phyloP scores from a whole-genome alignment of 1,140 invertebrate species.

The Bombus pascuorum region DNA sequence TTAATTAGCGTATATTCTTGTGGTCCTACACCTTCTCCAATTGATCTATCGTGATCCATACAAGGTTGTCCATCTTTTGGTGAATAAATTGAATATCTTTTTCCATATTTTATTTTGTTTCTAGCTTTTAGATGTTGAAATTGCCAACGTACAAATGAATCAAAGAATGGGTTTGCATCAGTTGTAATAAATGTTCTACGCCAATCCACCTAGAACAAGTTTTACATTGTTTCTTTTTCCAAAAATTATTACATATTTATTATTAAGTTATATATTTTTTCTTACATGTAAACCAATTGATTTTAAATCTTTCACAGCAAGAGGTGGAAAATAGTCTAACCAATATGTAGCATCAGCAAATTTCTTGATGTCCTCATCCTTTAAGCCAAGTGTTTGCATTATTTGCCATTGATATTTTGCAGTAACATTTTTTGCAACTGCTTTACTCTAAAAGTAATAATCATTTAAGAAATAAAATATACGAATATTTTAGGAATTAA shows the following conservation, averaged over 20 bases:
- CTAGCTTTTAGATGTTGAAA: conserved; percentile 93
- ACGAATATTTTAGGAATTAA: conserved; percentile 21
- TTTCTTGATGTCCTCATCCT: conserved; percentile 94
- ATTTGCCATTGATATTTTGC: conserved; percentile 99
- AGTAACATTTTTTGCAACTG: conserved; percentile 94
- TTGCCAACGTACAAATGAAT: conserved; percentile 99
- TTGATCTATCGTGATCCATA: conserved; percentile 99
- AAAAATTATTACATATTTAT: not conserved
- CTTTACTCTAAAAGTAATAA: conserved; percentile 90
- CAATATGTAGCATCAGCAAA: conserved; percentile 97
- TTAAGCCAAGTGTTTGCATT: conserved; percentile 95
- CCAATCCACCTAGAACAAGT: conserved; percentile 94
- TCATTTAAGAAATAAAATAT: conserved; percentile 26
- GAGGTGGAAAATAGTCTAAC: conserved; percentile 98
- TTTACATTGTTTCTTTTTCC: not conserved
- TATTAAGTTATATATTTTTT: conserved; percentile 38
- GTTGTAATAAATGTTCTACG: conserved; percentile 98
- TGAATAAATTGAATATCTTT: conserved; percentile 98
- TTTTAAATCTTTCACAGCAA: conserved; percentile 93
- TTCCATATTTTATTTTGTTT: conserved; percentile 98
- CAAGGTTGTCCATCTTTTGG: conserved; percentile 98
- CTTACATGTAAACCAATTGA: conserved; percentile 94
- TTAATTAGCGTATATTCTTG: conserved; percentile 99
- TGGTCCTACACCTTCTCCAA: conserved; percentile 98
- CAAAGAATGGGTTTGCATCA: conserved; percentile 98